Conservation (phyloP, 2,797 vertebrate species). For the Limnodromus scolopaceus region DNA sequence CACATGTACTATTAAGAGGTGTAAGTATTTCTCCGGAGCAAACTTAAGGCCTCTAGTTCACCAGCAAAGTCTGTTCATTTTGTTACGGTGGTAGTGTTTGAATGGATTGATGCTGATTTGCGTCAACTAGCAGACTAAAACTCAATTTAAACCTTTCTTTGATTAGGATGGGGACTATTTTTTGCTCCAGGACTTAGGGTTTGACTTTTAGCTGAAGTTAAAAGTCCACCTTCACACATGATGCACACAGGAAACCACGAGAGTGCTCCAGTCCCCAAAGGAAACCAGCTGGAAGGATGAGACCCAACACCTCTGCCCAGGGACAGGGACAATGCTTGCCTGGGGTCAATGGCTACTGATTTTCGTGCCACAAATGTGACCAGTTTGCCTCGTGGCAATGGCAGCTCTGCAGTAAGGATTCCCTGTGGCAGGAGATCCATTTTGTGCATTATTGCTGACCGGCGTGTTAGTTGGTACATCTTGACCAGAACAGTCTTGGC, state of each 20-base stretch:
- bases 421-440: background rate
- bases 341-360: background rate
- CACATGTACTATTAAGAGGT: background rate
- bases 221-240: background rate
- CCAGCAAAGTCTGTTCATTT: background rate
- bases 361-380: background rate
- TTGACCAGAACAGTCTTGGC: background rate
- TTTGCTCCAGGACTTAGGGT: background rate
- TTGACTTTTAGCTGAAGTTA: background rate
- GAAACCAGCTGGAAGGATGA: background rate
- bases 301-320: background rate
- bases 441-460: background rate
- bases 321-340: background rate
- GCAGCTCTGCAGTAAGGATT: background rate
- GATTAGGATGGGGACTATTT: background rate
- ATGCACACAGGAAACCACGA: background rate
- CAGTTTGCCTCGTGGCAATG: background rate
- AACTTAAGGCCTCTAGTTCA: background rate
- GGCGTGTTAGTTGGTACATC: background rate
- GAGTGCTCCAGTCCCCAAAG: accelerated
- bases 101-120: background rate
- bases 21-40: background rate
- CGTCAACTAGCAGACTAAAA: background rate
- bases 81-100: background rate
- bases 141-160: background rate